phyloP scores from a whole-genome alignment of 2,797 vertebrate genomes.

The Peromyscus nudipes region DNA sequence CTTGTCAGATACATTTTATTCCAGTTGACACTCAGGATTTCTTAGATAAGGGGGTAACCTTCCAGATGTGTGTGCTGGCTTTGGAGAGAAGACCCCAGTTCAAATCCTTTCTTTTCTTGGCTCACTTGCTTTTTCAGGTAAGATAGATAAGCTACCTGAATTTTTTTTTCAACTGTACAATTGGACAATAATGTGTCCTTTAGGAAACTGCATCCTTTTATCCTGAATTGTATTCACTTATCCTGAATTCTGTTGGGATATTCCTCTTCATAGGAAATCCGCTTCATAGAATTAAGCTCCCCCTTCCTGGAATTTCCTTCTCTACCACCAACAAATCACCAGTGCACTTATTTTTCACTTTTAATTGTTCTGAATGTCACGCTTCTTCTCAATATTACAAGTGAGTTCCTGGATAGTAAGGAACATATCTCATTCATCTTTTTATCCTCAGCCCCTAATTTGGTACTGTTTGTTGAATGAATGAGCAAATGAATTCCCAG shows the following conservation, averaged over 20 bases:
- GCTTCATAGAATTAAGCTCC: neutral
- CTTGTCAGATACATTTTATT: neutral
- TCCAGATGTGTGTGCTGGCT: neutral
- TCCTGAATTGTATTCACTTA: neutral
- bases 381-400: neutral
- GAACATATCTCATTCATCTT: neutral
- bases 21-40: neutral
- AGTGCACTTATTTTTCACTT: neutral
- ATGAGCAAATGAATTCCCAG: neutral
- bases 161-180: neutral
- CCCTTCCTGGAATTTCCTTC: neutral
- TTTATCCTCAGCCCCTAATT: neutral
- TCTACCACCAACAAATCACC: neutral
- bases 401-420: neutral
- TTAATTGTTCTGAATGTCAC: neutral
- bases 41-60: neutral
- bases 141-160: neutral
- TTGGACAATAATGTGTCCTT: neutral
- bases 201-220: neutral
- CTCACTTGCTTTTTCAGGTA: neutral
- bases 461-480: neutral
- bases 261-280: neutral
- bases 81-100: neutral
- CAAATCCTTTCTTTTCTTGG: neutral
- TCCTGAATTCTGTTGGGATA: neutral